phyloP scores from a whole-genome alignment of 2,797 vertebrate species.

The Halcyon leucocephala region DNA sequence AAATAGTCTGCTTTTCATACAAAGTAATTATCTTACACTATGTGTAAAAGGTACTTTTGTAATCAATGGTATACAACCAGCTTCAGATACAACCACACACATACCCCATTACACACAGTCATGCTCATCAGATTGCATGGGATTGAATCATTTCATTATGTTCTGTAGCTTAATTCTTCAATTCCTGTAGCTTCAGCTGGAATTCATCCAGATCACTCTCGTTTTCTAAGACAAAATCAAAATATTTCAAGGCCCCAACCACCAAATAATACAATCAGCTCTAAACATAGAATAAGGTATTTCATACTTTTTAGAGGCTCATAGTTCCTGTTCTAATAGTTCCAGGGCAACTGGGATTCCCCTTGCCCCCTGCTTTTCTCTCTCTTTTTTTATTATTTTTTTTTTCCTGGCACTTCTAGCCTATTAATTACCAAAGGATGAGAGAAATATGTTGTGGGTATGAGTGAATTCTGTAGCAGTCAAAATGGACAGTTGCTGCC shows the following conservation, averaged over 20 bases:
- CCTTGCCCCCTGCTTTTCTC: background rate
- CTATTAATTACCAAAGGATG: conserved; percentile 39
- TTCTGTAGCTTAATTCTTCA: conserved; percentile 55
- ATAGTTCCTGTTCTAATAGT: conserved; percentile 19
- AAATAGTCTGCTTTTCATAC: conserved; percentile 61
- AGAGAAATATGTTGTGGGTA: conserved; percentile 60
- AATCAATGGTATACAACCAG: conserved; percentile 64
- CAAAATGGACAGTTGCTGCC: conserved; percentile 62
- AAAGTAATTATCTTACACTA: conserved; percentile 65
- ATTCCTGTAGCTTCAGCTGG: conserved; percentile 69
- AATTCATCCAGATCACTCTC: conserved; percentile 58
- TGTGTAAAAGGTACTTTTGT: conserved; percentile 64
- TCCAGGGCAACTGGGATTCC: background rate
- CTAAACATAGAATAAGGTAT: conserved; percentile 38
- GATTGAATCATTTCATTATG: conserved; percentile 58
- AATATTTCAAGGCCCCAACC: conserved; percentile 63
- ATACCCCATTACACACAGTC: conserved; percentile 34
- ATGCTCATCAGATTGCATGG: conserved; percentile 56
- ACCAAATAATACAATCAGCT: conserved; percentile 37
- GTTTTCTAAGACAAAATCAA: conserved; percentile 64
- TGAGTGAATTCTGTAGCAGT: conserved; percentile 45
- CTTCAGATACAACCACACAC: conserved; percentile 11
- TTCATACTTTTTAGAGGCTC: conserved; percentile 42
- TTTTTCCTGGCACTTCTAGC: background rate
- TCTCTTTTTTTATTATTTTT: background rate